Conservation (phyloP, 2,113 vertebrate genomes). For the Etia nguti region DNA sequence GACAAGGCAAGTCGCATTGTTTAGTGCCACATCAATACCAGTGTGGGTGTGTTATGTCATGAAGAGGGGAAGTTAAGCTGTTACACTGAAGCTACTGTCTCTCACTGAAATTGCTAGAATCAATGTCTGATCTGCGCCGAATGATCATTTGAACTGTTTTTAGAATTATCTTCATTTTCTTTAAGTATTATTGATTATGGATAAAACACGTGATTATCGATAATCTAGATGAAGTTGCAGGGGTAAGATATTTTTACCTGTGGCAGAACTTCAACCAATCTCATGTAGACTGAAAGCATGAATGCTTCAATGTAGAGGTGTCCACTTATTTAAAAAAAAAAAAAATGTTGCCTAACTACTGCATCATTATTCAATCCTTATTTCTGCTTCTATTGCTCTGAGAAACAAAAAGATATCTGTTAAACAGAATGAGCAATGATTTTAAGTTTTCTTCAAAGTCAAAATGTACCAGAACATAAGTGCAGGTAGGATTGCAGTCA, state of each 20-base stretch:
- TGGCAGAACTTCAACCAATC: not conserved
- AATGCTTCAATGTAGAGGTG: not conserved
- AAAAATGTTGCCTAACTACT: not conserved
- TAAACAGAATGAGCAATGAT: not conserved
- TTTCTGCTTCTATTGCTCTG: not conserved
- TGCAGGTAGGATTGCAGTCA: not conserved
- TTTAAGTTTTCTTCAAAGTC: not conserved
- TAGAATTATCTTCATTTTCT: not conserved
- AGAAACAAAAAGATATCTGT: not conserved
- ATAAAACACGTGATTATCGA: not conserved
- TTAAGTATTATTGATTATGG: not conserved
- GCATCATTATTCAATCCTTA: not conserved
- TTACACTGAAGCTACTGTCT: not conserved
- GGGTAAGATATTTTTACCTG: not conserved
- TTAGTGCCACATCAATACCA: slow-evolving; percentile 5
- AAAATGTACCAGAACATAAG: not conserved
- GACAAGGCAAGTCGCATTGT: slow-evolving; percentile 14
- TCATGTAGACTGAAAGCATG: slow-evolving; percentile 1
- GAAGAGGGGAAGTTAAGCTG: not conserved
- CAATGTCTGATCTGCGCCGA: not conserved
- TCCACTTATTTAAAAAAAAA: not conserved
- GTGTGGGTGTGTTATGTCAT: slow-evolving; percentile 27
- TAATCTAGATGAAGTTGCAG: not conserved
- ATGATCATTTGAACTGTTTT: not conserved
- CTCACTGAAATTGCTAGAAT: not conserved